Evolutionary conservation across 2,797 vertebrate genomes (phyloP).

Genomic region (Tapera naevia): DNA sequence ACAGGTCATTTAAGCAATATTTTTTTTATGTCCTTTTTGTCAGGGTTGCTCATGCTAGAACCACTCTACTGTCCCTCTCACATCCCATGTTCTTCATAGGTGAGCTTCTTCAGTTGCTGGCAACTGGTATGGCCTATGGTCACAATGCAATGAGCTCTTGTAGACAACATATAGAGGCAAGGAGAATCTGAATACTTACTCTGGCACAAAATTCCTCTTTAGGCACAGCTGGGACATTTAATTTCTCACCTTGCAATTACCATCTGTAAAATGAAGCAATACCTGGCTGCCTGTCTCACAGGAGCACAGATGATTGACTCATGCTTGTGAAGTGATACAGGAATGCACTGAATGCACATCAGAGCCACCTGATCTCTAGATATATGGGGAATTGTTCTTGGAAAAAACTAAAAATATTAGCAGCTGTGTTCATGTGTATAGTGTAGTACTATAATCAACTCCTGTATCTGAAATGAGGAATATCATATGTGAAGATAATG

Average conservation of each 20-base stretch:
- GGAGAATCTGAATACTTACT: neutral
- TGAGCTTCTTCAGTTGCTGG: neutral
- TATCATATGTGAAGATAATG: neutral
- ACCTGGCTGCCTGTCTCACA: neutral
- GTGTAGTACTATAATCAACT: neutral
- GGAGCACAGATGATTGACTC: neutral
- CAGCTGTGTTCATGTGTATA: neutral
- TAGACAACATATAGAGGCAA: neutral
- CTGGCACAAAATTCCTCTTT: neutral
- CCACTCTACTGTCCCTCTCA: neutral
- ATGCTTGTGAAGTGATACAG: neutral
- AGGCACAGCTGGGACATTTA: neutral
- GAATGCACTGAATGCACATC: neutral
- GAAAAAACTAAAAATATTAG: neutral
- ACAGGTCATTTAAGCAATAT: neutral
- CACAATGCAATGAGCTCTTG: neutral
- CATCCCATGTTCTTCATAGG: neutral
- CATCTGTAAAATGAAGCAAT: neutral
- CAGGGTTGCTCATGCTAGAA: neutral
- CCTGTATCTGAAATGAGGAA: neutral
- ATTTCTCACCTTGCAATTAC: fast-evolving
- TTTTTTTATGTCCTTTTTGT: neutral
- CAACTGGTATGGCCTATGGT: neutral
- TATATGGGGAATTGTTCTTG: neutral
- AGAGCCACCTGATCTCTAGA: neutral